Evolutionary conservation across 2,113 vertebrate species (phyloP).

Genomic region (Brachypteracias leptosomus): DNA sequence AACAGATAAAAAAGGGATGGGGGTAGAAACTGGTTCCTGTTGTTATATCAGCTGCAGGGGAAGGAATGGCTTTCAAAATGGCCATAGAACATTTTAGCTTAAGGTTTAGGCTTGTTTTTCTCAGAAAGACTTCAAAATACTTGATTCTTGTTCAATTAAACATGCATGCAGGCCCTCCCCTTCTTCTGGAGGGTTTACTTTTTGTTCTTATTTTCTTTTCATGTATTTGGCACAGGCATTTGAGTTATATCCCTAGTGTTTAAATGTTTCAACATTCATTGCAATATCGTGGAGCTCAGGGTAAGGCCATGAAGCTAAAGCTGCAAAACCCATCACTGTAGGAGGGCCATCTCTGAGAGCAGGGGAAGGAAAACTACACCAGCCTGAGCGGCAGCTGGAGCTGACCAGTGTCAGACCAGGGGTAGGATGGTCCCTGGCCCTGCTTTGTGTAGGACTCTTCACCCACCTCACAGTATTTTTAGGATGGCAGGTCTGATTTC

Average conservation of each 20-base stretch:
- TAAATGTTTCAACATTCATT: neutral
- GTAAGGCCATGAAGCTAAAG: neutral
- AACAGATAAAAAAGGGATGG: slow-evolving; percentile 14
- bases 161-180: neutral
- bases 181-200: neutral
- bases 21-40: neutral
- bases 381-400: neutral
- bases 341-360: accelerated
- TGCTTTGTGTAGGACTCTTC: neutral
- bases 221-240: neutral
- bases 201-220: slow-evolving; percentile 1
- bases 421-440: neutral
- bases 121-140: neutral
- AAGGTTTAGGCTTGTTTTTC: neutral
- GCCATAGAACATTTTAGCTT: neutral
- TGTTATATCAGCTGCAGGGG: neutral
- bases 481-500: neutral
- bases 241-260: neutral
- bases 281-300: neutral
- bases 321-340: neutral
- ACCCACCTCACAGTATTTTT: neutral
- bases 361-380: accelerated
- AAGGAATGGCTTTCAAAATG: neutral
- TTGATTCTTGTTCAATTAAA: neutral
- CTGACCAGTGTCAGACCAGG: neutral